Conservation (phyloP, 2,888 invertebrate species). For the Drosophila parthenogenetica region DNA sequence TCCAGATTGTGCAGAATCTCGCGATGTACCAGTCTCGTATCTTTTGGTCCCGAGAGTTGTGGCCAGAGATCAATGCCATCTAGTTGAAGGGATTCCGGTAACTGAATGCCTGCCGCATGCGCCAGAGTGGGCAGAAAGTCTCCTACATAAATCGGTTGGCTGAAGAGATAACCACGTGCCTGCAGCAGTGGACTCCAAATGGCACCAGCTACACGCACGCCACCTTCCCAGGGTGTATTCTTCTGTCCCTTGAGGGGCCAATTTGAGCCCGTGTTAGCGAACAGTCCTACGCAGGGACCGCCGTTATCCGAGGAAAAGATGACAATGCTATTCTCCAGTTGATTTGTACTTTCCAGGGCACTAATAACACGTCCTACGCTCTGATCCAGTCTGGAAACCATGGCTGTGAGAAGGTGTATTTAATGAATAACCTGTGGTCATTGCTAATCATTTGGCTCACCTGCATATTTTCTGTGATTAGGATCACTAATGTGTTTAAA, state of each 20-base stretch:
- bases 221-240: constrained; percentile 94
- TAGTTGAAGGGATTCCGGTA: constrained; percentile 82
- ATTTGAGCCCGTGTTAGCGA: constrained; percentile 91
- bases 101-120: constrained; percentile 74
- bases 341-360: constrained; percentile 88
- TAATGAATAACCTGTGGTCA: not conserved
- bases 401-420: constrained; percentile 86
- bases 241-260: constrained; percentile 93
- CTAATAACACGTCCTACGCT: constrained; percentile 92
- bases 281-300: constrained; percentile 90
- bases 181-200: constrained; percentile 89
- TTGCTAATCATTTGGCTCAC: constrained; percentile 82
- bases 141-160: constrained; percentile 90
- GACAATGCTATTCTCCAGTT: constrained; percentile 93
- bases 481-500: constrained; percentile 89
- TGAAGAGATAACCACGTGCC: constrained; percentile 86
- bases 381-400: constrained; percentile 93
- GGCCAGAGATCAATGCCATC: constrained; percentile 91
- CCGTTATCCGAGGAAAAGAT: constrained; percentile 96
- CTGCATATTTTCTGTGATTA: constrained; percentile 89
- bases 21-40: constrained; percentile 85
- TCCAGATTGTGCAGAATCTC: constrained; percentile 91
- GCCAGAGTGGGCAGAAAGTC: constrained; percentile 93
- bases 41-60: constrained; percentile 84
- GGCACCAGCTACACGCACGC: constrained; percentile 90